Evolutionary conservation across 2,888 invertebrate species (phyloP), one percentile per base, ranked within the genome.

Genomic region (Timema podura): DNA sequence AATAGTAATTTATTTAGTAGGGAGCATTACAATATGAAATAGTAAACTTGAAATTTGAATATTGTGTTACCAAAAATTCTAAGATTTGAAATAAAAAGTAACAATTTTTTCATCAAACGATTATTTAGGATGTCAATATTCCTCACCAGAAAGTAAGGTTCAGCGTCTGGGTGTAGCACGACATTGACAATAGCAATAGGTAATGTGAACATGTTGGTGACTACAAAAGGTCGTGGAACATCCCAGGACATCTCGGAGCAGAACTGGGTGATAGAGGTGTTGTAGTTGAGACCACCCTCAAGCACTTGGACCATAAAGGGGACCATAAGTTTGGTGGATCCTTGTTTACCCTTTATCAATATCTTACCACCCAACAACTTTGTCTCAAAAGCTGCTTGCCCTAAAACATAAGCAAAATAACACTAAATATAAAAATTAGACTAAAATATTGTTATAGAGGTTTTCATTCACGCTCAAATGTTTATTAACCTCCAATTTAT

Each of bases 101-200:
- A 44, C 6, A 9, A 59, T 82, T 2, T 30, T 2, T 30, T 30
- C 3, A 30, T 30, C 30, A 30, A 30, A 30, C 30, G 1, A 3
- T 2, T 30, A 30, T 30, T 30, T 30, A 30, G 30, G 30, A 30
- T 30, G 30, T 30, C 30, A 30, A 30, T 30, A 30, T 30, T 30
- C 30, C 30, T 81, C 81, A 89, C 88, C 79, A 84, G 83, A 83
- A 90, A 89, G 79, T 85, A 84, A 72, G 83, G 81, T 74, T 83
- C 82, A 67, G 87, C 87, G 71, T 88, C 88, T 16, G 83, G 79
- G 7, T 88, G 85, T 75, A 93, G 81, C 9, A 88, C 86, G 61
- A 91, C 85, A 79, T 92, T 91, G 73, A 88, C 88, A 73, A 95
- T 83, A 72, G 89, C 89, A 71, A 95, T 80, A 9, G 92, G 88